Conservation (phyloP, 2,888 invertebrate species). For the Homarus gammarus region DNA sequence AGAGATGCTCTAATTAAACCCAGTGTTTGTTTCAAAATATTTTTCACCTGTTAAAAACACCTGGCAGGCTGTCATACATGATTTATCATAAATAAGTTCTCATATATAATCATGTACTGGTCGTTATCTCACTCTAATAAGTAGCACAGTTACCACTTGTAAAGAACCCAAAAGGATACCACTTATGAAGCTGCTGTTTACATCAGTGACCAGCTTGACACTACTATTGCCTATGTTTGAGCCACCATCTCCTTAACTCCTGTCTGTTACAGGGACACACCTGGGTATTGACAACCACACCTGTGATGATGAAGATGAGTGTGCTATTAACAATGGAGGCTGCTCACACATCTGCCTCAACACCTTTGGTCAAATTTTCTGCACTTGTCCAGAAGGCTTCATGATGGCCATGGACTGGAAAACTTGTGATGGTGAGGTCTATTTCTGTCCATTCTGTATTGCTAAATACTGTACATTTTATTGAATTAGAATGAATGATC, state of each 20-base stretch:
- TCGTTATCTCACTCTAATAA: too few species aligned
- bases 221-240: too few species aligned
- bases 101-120: too few species aligned
- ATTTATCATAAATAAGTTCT: too few species aligned
- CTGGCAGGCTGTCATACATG: too few species aligned
- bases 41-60: too few species aligned
- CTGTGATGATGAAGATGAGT: constrained; percentile 82
- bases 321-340: constrained; percentile 79
- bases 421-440: constrained; percentile 77
- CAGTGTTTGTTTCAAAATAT: too few species aligned
- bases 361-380: constrained; percentile 81
- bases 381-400: constrained; percentile 82
- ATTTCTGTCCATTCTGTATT: not conserved
- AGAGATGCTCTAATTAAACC: too few species aligned
- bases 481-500: not conserved
- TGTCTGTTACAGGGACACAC: constrained; percentile 79
- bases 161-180: too few species aligned
- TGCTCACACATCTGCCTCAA: constrained; percentile 82
- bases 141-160: too few species aligned
- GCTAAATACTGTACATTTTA: not conserved
- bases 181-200: too few species aligned
- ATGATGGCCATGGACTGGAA: constrained; percentile 79
- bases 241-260: not conserved
- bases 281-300: constrained; percentile 82
- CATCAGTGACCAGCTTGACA: too few species aligned